Percentiles rank a stretch among this genome's conserved stretches.
Conservation (phyloP, 2,113 vertebrate species). For the Apodemus sylvaticus region DNA sequence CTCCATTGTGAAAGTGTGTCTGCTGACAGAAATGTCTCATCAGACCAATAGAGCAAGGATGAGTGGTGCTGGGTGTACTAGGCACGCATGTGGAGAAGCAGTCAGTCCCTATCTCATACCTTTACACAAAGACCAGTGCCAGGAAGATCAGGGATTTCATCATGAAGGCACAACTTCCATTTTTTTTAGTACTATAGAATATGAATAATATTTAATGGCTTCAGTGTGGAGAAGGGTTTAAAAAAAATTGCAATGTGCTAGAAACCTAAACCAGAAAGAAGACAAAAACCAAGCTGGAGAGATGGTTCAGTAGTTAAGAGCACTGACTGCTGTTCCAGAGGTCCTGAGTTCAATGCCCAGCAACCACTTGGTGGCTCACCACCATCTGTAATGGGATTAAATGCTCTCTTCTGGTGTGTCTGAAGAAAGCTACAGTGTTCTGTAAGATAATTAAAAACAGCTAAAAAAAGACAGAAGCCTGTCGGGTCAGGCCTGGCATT, state of each 20-base stretch:
- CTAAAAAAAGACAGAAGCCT: too few relatives aligned
- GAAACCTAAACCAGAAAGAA: conserved; percentile 42
- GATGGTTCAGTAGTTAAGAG: too few relatives aligned
- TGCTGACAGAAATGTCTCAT: not conserved
- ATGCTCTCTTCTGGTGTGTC: too few relatives aligned
- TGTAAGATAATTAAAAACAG: too few relatives aligned
- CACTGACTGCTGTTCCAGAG: too few relatives aligned
- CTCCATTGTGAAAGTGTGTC: not conserved
- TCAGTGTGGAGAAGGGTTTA: not conserved
- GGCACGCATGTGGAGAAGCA: not conserved
- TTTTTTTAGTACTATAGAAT: not conserved
- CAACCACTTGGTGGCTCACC: too few relatives aligned
- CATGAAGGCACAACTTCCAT: not conserved
- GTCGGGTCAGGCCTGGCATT: too few relatives aligned
- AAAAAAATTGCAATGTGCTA: not conserved
- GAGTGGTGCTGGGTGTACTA: not conserved
- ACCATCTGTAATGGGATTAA: too few relatives aligned
- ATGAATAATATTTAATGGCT: not conserved
- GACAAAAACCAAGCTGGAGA: not conserved
- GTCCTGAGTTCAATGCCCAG: too few relatives aligned
- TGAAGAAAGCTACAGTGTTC: too few relatives aligned
- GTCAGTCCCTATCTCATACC: not conserved
- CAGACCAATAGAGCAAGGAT: not conserved
- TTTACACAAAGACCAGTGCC: not conserved
- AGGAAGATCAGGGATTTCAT: not conserved